Conservation (phyloP, 1,140 invertebrate genomes). For the Lineus longissimus region DNA sequence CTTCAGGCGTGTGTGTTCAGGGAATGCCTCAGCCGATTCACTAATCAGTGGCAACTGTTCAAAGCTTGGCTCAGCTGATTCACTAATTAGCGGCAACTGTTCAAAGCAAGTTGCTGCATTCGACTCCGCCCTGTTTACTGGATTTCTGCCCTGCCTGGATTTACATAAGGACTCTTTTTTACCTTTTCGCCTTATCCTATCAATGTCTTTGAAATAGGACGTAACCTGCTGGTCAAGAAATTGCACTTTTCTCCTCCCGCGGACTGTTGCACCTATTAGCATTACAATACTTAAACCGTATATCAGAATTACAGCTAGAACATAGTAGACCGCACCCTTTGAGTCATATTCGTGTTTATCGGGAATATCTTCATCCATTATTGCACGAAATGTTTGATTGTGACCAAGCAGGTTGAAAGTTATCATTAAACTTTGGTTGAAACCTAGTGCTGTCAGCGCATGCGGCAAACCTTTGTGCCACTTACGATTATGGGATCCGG, state of each 20-base stretch:
- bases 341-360: background rate
- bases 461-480: no score
- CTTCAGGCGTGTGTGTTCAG: no score
- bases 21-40: no score
- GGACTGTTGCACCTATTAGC: background rate
- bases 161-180: background rate
- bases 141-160: no score
- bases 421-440: background rate
- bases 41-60: no score
- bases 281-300: background rate
- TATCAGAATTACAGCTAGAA: conserved; percentile 1
- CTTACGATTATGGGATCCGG: no score
- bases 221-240: conserved; percentile 1
- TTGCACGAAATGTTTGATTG: background rate
- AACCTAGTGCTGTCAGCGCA: no score
- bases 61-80: no score
- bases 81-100: no score
- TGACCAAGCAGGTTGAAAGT: background rate
- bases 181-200: background rate
- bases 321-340: background rate
- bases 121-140: no score
- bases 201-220: conserved; percentile 2
- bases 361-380: background rate
- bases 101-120: no score
- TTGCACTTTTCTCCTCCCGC: background rate